These are phyloP conservation scores for Coleophora deauratella DNA, from an alignment of 2,888 invertebrate genomes.

Conservation along the genomic window DNA sequence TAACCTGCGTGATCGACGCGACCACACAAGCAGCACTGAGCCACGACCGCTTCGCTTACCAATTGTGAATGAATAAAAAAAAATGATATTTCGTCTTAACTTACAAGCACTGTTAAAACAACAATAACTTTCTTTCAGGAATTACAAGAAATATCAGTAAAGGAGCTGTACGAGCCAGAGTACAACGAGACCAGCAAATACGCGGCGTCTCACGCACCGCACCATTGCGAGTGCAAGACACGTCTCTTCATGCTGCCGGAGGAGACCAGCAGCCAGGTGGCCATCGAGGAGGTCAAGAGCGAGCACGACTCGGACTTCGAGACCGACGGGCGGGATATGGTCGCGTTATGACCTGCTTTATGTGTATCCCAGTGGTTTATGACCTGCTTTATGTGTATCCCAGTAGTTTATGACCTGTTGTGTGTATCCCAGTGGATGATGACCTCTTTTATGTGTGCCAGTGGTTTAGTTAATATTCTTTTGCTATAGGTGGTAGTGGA, in stretches of 20 bases:
- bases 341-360: conserved; percentile 19
- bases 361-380: no score
- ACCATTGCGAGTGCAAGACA: conserved; percentile 17
- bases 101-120: neutral
- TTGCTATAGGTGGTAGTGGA: no score
- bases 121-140: conserved; percentile 23
- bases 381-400: no score
- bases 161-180: conserved; percentile 30
- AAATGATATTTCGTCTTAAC: no score
- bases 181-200: conserved; percentile 22
- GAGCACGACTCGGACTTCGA: conserved; percentile 28
- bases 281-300: conserved; percentile 38
- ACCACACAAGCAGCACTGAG: no score
- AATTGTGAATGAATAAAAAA: neutral
- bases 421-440: no score
- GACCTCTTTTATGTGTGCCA: no score
- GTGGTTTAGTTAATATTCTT: no score
- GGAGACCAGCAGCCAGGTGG: conserved; percentile 52
- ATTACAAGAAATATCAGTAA: conserved; percentile 20
- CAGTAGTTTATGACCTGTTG: no score
- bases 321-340: conserved; percentile 19
- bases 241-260: conserved; percentile 39
- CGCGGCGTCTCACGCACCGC: conserved; percentile 9
- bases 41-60: no score
- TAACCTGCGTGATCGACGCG: no score